Conservation (phyloP, 1,140 invertebrate species). For the Galendromus occidentalis region DNA sequence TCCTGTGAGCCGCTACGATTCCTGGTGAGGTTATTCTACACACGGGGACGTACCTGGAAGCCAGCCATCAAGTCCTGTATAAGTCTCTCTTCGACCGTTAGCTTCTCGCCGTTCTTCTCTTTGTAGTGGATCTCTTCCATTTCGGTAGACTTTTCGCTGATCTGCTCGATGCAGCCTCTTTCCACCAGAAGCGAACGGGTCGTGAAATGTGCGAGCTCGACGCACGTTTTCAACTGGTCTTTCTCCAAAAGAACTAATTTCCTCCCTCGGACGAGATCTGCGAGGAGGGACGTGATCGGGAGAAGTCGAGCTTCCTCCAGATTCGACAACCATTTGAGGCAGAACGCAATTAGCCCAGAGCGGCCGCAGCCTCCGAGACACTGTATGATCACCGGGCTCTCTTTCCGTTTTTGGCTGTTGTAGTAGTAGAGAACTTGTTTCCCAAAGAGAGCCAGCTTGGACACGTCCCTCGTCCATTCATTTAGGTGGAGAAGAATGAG, state of each 20-base stretch:
- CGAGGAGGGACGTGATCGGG: neutral
- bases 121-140: neutral
- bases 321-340: neutral
- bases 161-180: neutral
- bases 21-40: neutral
- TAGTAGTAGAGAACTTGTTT: neutral
- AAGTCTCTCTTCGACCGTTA: neutral
- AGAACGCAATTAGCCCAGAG: neutral
- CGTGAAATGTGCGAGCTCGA: neutral
- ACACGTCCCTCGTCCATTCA: neutral
- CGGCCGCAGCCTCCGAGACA: constrained; percentile 1
- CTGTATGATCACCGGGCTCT: constrained; percentile 5
- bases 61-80: neutral
- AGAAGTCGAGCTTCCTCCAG: neutral
- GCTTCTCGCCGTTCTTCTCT: neutral
- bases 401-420: neutral
- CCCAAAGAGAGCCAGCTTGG: neutral
- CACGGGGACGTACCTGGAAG: constrained; percentile 5
- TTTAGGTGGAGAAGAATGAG: neutral
- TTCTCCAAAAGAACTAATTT: neutral
- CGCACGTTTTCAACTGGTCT: neutral
- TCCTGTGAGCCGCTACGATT: neutral
- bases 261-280: neutral
- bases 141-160: neutral
- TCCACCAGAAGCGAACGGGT: neutral